A percentile compares a stretch with the other conserved stretches of the same genome.
Evolutionary conservation across 2,888 invertebrate genomes (phyloP).

Genomic region (Carabus problematicus): DNA sequence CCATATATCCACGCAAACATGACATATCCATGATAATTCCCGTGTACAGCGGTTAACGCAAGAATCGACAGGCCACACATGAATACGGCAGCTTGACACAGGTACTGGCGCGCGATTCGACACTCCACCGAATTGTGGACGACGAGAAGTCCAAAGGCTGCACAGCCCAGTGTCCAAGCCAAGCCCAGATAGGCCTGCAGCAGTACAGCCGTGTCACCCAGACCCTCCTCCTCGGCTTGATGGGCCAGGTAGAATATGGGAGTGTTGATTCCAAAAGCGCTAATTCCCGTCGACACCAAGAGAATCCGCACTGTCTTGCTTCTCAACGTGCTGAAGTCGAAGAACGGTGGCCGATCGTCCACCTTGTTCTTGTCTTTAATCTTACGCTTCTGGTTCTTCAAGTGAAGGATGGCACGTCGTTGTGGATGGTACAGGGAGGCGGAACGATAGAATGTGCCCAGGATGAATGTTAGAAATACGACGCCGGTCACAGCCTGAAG

Average conservation of each 20-base stretch:
- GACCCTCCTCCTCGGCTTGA: conserved; percentile 79
- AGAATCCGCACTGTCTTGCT: conserved; percentile 86
- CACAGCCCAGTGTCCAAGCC: conserved; percentile 84
- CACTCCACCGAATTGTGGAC: conserved; percentile 84
- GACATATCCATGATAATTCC: conserved; percentile 78
- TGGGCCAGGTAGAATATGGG: conserved; percentile 85
- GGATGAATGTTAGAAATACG: conserved; percentile 81
- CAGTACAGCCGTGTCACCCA: conserved; percentile 58
- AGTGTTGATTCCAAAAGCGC: conserved; percentile 84
- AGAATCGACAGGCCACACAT: conserved; percentile 79
- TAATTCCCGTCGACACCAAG: conserved; percentile 79
- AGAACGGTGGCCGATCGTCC: conserved; percentile 83
- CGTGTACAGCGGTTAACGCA: conserved; percentile 78
- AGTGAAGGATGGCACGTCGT: conserved; percentile 83
- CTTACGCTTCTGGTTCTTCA: conserved; percentile 87
- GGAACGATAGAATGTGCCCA: conserved; percentile 87
- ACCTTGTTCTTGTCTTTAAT: conserved; percentile 79
- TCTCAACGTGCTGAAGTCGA: conserved; percentile 84
- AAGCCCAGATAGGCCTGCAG: conserved; percentile 80
- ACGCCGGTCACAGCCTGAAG: conserved; percentile 86
- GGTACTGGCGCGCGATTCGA: conserved; percentile 83
- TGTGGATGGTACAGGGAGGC: conserved; percentile 90
- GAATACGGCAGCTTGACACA: conserved; percentile 81
- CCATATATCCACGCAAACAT: conserved; percentile 85
- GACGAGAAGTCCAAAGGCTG: conserved; percentile 82